Evolutionary conservation across 2,888 invertebrate species (phyloP).

Genomic region (Drosophila leonis): DNA sequence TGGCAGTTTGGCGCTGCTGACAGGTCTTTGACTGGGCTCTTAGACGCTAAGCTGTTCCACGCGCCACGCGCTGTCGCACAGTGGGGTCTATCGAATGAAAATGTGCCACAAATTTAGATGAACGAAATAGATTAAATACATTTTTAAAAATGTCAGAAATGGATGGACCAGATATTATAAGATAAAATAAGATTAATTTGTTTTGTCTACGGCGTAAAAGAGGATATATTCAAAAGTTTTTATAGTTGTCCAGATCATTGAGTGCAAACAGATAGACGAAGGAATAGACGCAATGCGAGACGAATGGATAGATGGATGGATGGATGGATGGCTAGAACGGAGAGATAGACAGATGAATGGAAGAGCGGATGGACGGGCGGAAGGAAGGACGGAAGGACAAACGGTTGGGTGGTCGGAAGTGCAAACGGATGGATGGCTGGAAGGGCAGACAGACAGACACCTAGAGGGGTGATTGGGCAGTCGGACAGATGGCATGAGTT

Average conservation of each 20-base stretch:
- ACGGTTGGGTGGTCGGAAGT: not conserved
- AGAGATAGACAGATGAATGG: not conserved
- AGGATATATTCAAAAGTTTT: no score
- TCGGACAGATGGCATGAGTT: not conserved
- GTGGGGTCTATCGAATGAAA: not conserved
- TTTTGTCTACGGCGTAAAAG: no score
- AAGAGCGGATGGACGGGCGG: no score
- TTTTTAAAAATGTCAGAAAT: no score
- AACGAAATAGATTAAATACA: no score
- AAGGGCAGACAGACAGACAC: not conserved
- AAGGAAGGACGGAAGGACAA: not conserved
- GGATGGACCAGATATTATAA: no score
- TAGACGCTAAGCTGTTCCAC: slow-evolving; percentile 13
- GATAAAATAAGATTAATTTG: no score
- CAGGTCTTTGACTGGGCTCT: slow-evolving; percentile 28
- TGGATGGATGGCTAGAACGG: not conserved
- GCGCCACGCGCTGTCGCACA: slow-evolving; percentile 17
- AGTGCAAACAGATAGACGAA: not conserved
- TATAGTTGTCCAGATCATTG: no score
- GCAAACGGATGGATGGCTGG: not conserved
- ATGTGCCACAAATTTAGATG: not conserved
- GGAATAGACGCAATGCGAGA: no score
- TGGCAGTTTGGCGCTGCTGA: slow-evolving; percentile 21
- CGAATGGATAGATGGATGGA: not conserved
- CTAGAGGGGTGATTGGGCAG: no score